Conservation (phyloP, 2,888 invertebrate genomes). For the Drosophila nigricruria region DNA sequence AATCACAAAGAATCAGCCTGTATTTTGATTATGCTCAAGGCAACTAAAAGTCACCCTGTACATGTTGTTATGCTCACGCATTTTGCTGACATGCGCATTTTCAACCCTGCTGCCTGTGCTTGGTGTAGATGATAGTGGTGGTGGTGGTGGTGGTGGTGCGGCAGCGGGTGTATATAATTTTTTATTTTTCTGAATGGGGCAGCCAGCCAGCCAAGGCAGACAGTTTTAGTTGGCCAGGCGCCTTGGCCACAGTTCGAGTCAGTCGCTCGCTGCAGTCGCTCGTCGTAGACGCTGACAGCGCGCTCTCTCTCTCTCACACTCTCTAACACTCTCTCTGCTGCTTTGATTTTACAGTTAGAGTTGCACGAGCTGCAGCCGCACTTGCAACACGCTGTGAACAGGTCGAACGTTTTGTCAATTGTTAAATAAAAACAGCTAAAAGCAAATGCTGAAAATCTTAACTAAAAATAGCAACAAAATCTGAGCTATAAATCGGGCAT, state of each 20-base stretch:
- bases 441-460: slow-evolving; percentile 14
- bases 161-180: slow-evolving; percentile 15
- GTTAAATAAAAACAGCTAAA: slow-evolving; percentile 3
- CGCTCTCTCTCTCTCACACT: slow-evolving; percentile 20
- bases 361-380: slow-evolving; percentile 38
- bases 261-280: slow-evolving; percentile 69
- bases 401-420: slow-evolving; percentile 5
- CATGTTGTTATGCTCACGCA: slow-evolving; percentile 38
- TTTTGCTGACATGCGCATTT: slow-evolving; percentile 81
- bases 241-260: slow-evolving; percentile 56
- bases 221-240: slow-evolving; percentile 33
- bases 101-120: slow-evolving; percentile 51
- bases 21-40: slow-evolving; percentile 24
- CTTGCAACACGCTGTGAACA: slow-evolving; percentile 27
- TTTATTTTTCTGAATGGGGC: slow-evolving; percentile 49
- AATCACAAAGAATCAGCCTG: slow-evolving; percentile 53
- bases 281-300: slow-evolving; percentile 40
- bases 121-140: slow-evolving; percentile 1
- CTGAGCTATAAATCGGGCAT: slow-evolving; percentile 37
- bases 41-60: slow-evolving; percentile 9
- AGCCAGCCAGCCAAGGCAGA: slow-evolving; percentile 17
- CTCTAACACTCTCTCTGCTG: background rate
- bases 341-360: slow-evolving; percentile 7
- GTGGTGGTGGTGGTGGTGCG: slow-evolving; percentile 25
- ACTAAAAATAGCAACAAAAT: slow-evolving; percentile 61